phyloP scores from a whole-genome alignment of 37 sponge, comb jelly and placozoan genomes.

The Chondrosia reniformis region DNA sequence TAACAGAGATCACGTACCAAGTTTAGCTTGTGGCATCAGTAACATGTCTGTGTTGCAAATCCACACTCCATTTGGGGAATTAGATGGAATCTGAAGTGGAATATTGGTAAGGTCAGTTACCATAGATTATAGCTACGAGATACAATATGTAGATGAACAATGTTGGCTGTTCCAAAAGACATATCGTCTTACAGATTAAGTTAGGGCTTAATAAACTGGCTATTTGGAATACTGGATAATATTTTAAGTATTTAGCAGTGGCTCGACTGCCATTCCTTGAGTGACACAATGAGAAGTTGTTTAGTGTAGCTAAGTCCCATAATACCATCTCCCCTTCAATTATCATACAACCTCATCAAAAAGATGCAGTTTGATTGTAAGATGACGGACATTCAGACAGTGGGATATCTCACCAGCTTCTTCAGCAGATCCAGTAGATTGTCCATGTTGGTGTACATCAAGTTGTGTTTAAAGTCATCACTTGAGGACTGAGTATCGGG shows the following conservation, averaged over 20 bases:
- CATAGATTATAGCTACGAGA: not conserved
- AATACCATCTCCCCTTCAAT: no score
- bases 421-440: constrained; percentile 43
- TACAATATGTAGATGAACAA: not conserved
- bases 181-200: no score
- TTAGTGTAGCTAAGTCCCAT: no score
- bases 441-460: constrained; percentile 52
- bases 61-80: constrained; percentile 74
- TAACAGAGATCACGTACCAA: no score
- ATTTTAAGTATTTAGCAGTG: no score
- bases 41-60: constrained; percentile 77
- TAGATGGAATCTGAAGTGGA: not conserved
- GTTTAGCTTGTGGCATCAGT: constrained; percentile 21
- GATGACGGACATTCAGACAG: no score
- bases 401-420: not conserved
- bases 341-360: no score
- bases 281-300: no score
- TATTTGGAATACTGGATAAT: no score
- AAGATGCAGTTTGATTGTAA: no score
- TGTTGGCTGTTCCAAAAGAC: not conserved
- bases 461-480: not conserved
- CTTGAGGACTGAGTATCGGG: constrained; percentile 1
- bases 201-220: no score
- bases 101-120: not conserved
- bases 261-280: no score